These are phyloP conservation scores for Clavelina lepadiformis DNA, from an alignment of 23 tunicate genomes.

Conservation along the genomic window DNA sequence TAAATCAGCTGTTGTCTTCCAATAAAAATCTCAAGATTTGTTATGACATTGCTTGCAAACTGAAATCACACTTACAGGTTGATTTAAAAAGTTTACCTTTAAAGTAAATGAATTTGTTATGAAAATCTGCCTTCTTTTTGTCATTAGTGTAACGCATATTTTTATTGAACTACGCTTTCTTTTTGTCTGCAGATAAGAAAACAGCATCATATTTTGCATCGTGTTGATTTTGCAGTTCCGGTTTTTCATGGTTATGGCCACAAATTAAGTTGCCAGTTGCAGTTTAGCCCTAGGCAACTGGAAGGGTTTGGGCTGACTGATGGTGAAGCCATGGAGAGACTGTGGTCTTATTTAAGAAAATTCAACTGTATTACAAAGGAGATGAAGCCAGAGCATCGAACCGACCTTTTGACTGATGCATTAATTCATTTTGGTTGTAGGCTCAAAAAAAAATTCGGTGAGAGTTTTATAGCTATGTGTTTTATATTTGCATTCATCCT, in stretches of 20 bases:
- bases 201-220: not conserved
- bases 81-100: no score
- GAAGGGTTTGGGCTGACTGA: slow-evolving; percentile 16
- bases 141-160: no score
- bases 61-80: no score
- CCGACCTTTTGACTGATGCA: not conserved
- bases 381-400: slow-evolving; percentile 21
- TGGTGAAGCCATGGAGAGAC: slow-evolving; percentile 12
- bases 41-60: no score
- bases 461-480: no score
- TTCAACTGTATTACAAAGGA: slow-evolving; percentile 8
- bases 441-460: not conserved
- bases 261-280: slow-evolving; percentile 2
- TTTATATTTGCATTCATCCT: no score
- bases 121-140: no score
- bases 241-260: slow-evolving; percentile 27
- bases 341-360: slow-evolving; percentile 11
- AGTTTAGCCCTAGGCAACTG: not conserved
- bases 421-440: not conserved
- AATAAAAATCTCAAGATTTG: no score
- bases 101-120: no score
- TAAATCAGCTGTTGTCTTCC: no score
- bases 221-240: slow-evolving; percentile 12
- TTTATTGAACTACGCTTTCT: no score
- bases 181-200: not conserved